Evolutionary conservation across 2,113 vertebrate genomes (phyloP), one percentile per base, ranked within the genome.

Genomic region (Uropsilus gracilis): DNA sequence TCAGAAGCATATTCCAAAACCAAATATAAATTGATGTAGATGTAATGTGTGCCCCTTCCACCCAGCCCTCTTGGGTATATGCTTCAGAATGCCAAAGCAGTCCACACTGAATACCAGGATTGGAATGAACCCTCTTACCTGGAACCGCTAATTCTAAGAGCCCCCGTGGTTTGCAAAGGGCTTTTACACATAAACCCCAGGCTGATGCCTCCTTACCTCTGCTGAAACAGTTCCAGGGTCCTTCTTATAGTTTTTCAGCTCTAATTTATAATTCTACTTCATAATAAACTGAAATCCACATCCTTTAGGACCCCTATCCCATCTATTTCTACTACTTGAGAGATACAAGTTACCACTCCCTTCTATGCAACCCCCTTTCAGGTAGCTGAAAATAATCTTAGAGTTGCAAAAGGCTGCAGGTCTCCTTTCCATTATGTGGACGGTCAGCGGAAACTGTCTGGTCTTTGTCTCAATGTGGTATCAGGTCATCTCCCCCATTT

Each of bases 1-100:
- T 82, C 24, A 50, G 63, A 94, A 92, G 77, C 39, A 64, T 34
- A 73, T 86, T 85, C 91, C 55, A 73, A 73, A 66, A 57, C 48
- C 85, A 69, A 34, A 44, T n/a, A 32, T 22, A 76, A 81, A 64
- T 91, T 61, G 55, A 64, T 75, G 42, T 91, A 26, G 28, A 89
- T 46, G 42, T 39, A 81, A 22, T 9, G 1, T 59, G 20, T 83
- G 55, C 42, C 18, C 14, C 69, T 32, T 42, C 71, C 34, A 34
- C 59, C 44, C 8, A 34, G 44, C 61, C 85, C 30, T 82, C 20
- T 61, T 71, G 1, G 0, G 4, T 53, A 1, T 8, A 5, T 69
- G 10, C 34, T 57, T 69, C 85, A 55, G 89, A 89, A 81, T 61
- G 55, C 61, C 78, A 82, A 10, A 39, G 0, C 1, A 42, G 69